Evolutionary conservation across 1,140 invertebrate species (phyloP), one percentile per base, ranked within the genome.

Genomic region (Maniola jurtina): DNA sequence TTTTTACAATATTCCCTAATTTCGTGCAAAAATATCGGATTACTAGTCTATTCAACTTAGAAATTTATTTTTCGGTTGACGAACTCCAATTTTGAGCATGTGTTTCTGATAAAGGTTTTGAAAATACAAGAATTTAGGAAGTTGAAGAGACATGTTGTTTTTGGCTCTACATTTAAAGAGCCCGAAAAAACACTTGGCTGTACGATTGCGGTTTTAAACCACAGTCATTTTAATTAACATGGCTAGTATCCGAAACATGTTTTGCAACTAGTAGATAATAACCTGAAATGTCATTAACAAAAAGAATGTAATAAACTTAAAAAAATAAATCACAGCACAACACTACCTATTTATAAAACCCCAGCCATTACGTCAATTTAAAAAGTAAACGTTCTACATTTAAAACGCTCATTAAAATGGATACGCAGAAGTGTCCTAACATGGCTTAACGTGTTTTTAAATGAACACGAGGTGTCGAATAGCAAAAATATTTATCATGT

Each of bases 21-120:
- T 86, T 81, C 70, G 68, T 79, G 80, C 83, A 79, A 86, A 89
- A 88, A 88, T 89, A 89, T 89, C 85, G 78, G 66, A 73, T 89
- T 88, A 84, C 87, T 61, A 52, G 67, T 77, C 76, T 72, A 71
- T 72, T 71, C 66, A 62, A 70, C 73, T 73, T 61, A 56, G 69
- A 68, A 70, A 68, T 63, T 52, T 72, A 77, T 75, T 82, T 82
- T 81, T 81, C 76, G 71, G 75, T 72, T 72, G 77, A 71, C 62
- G 65, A 68, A 73, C 58, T 79, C 66, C 65, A 69, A 73, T 79
- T 79, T 67, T 56, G 65, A 66, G 80, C 86, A 88, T 83, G 77
- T 88, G 86, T 75, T 82, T 57, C 59, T 85, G 79, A 83, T 84
- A 70, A 68, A 81, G 79, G 75, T 77, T 75, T 69, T 64, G 60